These are phyloP conservation scores for Stichopus chloronotus DNA, from an alignment of 35 echinoderm and acorn worm species.

Conservation along the genomic window DNA sequence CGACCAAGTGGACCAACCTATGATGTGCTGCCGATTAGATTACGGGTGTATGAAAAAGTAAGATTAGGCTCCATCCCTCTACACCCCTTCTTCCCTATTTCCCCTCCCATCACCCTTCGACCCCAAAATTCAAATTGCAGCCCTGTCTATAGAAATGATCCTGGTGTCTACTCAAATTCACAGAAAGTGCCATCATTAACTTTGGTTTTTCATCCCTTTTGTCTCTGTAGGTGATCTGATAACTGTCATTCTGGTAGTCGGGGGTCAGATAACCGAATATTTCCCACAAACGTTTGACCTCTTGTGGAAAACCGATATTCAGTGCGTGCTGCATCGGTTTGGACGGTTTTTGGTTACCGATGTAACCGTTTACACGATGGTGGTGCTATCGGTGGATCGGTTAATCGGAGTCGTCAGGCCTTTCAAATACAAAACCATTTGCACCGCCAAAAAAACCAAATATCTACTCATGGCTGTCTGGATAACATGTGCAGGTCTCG, in stretches of 20 bases:
- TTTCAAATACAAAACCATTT: background rate
- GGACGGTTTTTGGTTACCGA: slow-evolving; percentile 54
- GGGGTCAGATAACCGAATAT: slow-evolving; percentile 54
- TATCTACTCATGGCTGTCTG: background rate
- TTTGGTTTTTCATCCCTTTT: background rate
- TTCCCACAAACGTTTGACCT: slow-evolving; percentile 29
- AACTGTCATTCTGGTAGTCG: slow-evolving; percentile 21
- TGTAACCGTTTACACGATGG: slow-evolving; percentile 62
- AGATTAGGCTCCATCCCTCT: too few species aligned
- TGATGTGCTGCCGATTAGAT: too few species aligned
- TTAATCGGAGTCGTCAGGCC: background rate
- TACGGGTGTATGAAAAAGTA: too few species aligned
- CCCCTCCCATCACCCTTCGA: too few species aligned
- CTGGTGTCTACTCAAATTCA: too few species aligned
- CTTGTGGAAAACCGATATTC: slow-evolving; percentile 54
- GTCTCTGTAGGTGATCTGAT: slow-evolving; percentile 60
- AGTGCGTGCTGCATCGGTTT: slow-evolving; percentile 61
- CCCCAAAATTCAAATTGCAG: too few species aligned
- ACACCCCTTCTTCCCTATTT: too few species aligned
- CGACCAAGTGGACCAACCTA: too few species aligned
- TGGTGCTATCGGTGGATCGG: slow-evolving; percentile 64
- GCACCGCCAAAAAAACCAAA: background rate
- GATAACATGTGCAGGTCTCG: background rate
- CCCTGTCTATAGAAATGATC: too few species aligned
- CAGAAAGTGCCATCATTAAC: too few species aligned